Conservation (phyloP, 2,797 vertebrate genomes). For the Morelia viridis region DNA sequence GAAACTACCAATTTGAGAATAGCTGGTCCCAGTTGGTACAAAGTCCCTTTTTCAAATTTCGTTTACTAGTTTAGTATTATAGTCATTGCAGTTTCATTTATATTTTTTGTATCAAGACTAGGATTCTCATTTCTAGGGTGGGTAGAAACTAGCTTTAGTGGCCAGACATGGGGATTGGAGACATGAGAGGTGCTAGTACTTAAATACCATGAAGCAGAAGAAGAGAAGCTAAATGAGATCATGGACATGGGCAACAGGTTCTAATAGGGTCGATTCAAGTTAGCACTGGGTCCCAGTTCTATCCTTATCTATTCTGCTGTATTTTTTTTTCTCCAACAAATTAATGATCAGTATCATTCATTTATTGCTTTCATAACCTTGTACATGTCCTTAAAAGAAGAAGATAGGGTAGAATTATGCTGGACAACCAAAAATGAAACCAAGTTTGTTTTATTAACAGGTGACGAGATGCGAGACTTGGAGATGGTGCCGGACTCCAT, state of each 20-base stretch:
- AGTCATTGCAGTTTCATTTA: neutral
- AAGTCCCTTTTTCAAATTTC: neutral
- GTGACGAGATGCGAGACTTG: conserved; percentile 85
- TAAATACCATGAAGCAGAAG: neutral
- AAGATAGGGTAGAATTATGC: neutral
- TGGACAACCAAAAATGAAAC: neutral
- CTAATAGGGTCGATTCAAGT: neutral
- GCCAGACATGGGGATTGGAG: neutral
- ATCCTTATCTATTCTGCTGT: neutral
- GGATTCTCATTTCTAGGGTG: neutral
- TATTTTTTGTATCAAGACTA: neutral
- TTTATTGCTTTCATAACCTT: neutral
- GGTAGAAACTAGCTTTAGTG: neutral
- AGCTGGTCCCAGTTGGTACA: neutral
- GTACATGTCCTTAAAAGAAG: neutral
- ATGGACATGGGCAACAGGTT: neutral
- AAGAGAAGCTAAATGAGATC: neutral
- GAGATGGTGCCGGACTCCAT: conserved; percentile 83
- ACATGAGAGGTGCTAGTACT: neutral
- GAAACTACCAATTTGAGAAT: neutral
- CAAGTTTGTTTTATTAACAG: conserved; percentile 64
- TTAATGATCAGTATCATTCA: neutral
- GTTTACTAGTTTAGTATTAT: neutral
- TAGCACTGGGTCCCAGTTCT: neutral
- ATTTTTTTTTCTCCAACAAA: neutral